A percentile compares a stretch with the other conserved stretches of the same genome.
Conservation (phyloP, 1,140 invertebrate genomes). For the Drosophila nigromelanica region DNA sequence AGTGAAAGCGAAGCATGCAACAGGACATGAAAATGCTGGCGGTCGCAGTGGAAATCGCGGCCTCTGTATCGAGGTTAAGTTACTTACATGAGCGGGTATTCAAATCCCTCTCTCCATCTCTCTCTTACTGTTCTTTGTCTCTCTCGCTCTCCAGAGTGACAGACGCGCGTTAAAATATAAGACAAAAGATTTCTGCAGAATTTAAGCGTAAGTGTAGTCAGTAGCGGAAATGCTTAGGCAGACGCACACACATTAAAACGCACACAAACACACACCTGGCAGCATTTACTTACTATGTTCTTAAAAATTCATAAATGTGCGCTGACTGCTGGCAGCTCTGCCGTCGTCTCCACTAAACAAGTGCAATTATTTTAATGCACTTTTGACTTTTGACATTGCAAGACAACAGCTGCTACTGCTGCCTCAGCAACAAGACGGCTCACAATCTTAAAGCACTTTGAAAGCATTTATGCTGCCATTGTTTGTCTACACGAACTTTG, state of each 20-base stretch:
- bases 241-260: not conserved
- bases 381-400: constrained; percentile 82
- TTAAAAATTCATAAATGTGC: constrained; percentile 45
- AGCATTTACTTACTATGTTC: constrained; percentile 16
- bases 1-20: constrained; percentile 63
- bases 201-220: constrained; percentile 74
- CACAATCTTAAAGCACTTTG: constrained; percentile 60
- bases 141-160: constrained; percentile 16
- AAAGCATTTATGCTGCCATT: constrained; percentile 71
- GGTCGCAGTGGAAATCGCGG: constrained; percentile 33
- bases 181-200: constrained; percentile 62
- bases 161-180: constrained; percentile 45
- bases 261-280: constrained; percentile 8
- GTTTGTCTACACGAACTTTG: constrained; percentile 40
- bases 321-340: constrained; percentile 39
- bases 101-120: constrained; percentile 49
- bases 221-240: constrained; percentile 49
- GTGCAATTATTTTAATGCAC: constrained; percentile 84
- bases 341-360: constrained; percentile 60
- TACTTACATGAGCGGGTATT: constrained; percentile 22
- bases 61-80: constrained; percentile 60
- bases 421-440: constrained; percentile 2
- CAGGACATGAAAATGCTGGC: constrained; percentile 35
- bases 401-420: constrained; percentile 36
- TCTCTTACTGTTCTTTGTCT: constrained; percentile 31